Evolutionary conservation across 2,888 invertebrate genomes (phyloP).

Genomic region (Phania funesta): DNA sequence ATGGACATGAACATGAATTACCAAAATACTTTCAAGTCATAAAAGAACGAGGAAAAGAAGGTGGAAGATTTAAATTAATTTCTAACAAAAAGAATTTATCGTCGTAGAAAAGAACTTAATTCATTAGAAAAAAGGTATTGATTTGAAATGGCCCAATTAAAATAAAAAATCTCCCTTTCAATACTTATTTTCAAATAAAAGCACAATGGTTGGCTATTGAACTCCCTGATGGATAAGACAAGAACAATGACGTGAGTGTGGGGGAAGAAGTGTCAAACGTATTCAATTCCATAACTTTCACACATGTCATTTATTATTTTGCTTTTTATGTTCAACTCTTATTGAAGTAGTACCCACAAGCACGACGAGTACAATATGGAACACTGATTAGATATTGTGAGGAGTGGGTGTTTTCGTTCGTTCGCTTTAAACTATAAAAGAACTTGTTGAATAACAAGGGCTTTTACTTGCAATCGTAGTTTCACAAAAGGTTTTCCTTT

Average conservation of each 20-base stretch:
- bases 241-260: background rate
- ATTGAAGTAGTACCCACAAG: background rate
- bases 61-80: slow-evolving; percentile 33
- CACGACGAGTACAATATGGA: background rate
- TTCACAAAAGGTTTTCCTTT: slow-evolving; percentile 6
- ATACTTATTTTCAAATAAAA: background rate
- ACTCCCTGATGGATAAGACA: background rate
- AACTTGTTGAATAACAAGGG: slow-evolving; percentile 51
- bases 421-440: background rate
- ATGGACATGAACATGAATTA: slow-evolving; percentile 8
- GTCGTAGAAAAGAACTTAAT: slow-evolving; percentile 32
- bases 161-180: background rate
- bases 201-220: background rate
- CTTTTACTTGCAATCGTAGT: background rate
- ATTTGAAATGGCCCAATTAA: slow-evolving; percentile 51
- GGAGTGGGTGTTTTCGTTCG: slow-evolving; percentile 42
- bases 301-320: slow-evolving; percentile 20
- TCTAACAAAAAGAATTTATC: background rate
- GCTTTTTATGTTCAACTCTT: background rate
- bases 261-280: background rate
- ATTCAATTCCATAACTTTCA: slow-evolving; percentile 29
- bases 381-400: slow-evolving; percentile 32
- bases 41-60: slow-evolving; percentile 6
- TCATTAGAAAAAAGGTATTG: background rate
- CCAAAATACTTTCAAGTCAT: too few relatives aligned